Percentiles rank a stretch among this genome's conserved stretches.
Conservation (phyloP, 1,140 invertebrate genomes). For the Pseudomyrmex concolor region DNA sequence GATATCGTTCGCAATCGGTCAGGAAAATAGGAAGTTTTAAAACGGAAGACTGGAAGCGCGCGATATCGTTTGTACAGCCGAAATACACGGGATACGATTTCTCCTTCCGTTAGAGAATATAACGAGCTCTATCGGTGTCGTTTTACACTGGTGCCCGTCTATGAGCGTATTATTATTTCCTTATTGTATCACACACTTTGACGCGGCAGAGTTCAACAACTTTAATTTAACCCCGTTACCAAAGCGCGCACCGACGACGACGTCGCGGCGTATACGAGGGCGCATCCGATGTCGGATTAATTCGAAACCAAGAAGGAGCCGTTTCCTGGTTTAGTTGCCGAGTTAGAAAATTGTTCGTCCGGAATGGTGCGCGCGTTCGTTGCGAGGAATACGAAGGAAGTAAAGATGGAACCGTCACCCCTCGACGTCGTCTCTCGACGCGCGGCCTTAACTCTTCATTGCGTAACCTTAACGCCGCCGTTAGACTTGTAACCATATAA, state of each 20-base stretch:
- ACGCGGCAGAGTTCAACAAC: slow-evolving; percentile 35
- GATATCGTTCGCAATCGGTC: neutral
- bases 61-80: neutral
- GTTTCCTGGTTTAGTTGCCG: slow-evolving; percentile 49
- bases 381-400: slow-evolving; percentile 7
- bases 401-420: slow-evolving; percentile 22
- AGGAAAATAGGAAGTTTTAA: neutral
- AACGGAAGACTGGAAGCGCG: neutral
- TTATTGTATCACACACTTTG: slow-evolving; percentile 40
- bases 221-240: slow-evolving; percentile 55
- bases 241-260: slow-evolving; percentile 28
- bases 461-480: slow-evolving; percentile 55
- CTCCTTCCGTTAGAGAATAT: slow-evolving; percentile 23
- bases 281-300: slow-evolving; percentile 48
- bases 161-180: slow-evolving; percentile 49
- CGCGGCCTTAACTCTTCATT: slow-evolving; percentile 42
- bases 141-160: slow-evolving; percentile 33
- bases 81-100: slow-evolving; percentile 4
- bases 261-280: slow-evolving; percentile 22
- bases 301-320: slow-evolving; percentile 55
- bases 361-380: slow-evolving; percentile 28
- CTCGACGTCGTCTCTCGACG: slow-evolving; percentile 26
- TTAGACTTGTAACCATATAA: slow-evolving; percentile 35
- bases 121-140: slow-evolving; percentile 42
- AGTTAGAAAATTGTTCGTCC: slow-evolving; percentile 62